These are phyloP conservation scores for Hylaeus volcanicus DNA, from an alignment of 1,140 invertebrate genomes.

Conservation along the genomic window DNA sequence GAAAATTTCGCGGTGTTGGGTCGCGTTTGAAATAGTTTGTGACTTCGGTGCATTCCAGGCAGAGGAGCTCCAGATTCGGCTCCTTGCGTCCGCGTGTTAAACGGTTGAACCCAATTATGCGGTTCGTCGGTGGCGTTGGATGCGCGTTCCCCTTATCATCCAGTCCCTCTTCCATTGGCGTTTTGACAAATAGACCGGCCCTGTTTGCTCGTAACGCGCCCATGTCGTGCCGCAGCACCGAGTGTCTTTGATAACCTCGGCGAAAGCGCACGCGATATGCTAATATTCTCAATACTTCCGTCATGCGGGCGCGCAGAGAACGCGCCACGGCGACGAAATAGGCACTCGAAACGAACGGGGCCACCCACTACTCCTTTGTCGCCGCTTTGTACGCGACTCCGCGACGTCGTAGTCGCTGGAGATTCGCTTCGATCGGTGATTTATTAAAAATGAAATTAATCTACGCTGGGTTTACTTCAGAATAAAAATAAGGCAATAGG, in stretches of 20 bases:
- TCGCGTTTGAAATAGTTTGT: too few relatives aligned
- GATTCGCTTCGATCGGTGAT: too few relatives aligned
- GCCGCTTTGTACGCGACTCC: neutral
- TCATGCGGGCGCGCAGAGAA: constrained; percentile 26
- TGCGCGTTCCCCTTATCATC: neutral
- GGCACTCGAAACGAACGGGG: constrained; percentile 46
- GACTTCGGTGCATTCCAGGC: too few relatives aligned
- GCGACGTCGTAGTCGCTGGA: neutral
- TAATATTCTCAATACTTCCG: constrained; percentile 58
- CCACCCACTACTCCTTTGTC: constrained; percentile 20
- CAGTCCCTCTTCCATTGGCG: neutral
- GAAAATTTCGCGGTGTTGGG: too few relatives aligned
- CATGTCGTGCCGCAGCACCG: neutral
- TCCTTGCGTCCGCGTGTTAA: neutral
- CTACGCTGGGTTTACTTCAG: too few relatives aligned
- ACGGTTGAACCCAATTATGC: neutral
- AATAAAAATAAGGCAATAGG: too few relatives aligned
- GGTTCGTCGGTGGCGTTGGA: neutral
- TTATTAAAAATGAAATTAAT: too few relatives aligned
- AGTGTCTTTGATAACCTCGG: constrained; percentile 52
- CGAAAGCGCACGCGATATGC: constrained; percentile 64
- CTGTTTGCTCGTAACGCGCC: neutral
- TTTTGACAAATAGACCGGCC: constrained; percentile 26
- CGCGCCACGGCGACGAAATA: constrained; percentile 27
- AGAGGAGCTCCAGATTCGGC: too few relatives aligned